A percentile compares a stretch with the other conserved stretches of the same genome.
Conservation (phyloP, 2,888 invertebrate genomes). For the Apeira syringaria region DNA sequence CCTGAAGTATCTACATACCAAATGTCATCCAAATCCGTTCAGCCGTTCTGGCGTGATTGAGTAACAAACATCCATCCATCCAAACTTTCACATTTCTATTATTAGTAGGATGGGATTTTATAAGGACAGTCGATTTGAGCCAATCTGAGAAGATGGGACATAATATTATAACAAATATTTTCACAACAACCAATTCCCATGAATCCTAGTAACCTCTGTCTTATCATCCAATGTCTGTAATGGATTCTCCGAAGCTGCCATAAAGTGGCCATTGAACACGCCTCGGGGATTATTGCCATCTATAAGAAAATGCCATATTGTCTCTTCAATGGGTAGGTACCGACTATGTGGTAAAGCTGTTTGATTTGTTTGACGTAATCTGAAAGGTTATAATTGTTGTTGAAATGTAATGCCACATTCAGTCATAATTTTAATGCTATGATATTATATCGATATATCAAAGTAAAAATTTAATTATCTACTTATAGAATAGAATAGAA, state of each 20-base stretch:
- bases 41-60: too few relatives aligned
- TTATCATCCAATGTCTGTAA: conserved; percentile 44
- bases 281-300: conserved; percentile 41
- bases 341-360: conserved; percentile 4
- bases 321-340: conserved; percentile 10
- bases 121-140: too few relatives aligned
- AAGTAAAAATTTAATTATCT: too few relatives aligned
- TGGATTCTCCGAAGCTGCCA: conserved; percentile 38
- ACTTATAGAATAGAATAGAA: too few relatives aligned
- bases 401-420: background rate
- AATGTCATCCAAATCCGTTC: too few relatives aligned
- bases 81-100: too few relatives aligned
- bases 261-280: conserved; percentile 40
- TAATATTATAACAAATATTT: background rate
- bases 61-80: too few relatives aligned
- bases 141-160: too few relatives aligned
- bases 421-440: too few relatives aligned
- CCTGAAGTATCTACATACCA: too few relatives aligned
- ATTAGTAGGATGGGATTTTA: too few relatives aligned
- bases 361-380: conserved; percentile 7
- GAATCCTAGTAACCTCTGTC: conserved; percentile 32
- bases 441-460: too few relatives aligned
- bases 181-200: conserved; percentile 28
- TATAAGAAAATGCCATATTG: conserved; percentile 32
- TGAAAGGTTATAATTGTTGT: conserved; percentile 8